Evolutionary conservation across 2,113 vertebrate genomes (phyloP), one percentile per base, ranked within the genome.

Genomic region (Pelmatolapia mariae): DNA sequence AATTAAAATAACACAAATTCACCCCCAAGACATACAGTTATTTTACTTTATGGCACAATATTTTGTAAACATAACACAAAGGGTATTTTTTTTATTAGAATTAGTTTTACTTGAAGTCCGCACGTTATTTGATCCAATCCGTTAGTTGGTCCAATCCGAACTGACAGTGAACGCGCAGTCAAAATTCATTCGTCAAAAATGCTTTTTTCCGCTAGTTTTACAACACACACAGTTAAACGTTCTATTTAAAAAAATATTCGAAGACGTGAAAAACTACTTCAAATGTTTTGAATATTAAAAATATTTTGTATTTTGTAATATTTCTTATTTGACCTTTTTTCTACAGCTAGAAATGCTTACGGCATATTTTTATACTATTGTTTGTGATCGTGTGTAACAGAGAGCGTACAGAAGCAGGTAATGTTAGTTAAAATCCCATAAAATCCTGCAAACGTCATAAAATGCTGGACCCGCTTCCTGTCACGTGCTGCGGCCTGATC

Each of bases 401-500:
- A 52, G 10, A 31, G 73, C 18, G 45, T 50, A 33, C 26, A 78
- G 24, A 33, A 12, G 73, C 7, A 52, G 26, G 45, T 78, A 78
- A 31, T 52, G 24, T 26, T 71, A 71, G 13, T 43, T 43, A 71
- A 71, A 43, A 24, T 16, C 22, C 22, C 66, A 71, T 43, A 71
- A 71, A 71, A 45, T 26, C 1, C 5, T 45, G 8, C 22, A 57
- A n/a, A 19, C 5, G 26, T 36, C 11, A 43, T 52, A 78, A 78
- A 50, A 31, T n/a, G 45, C 18, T 78, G 57, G 29, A 1, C 33
- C 52, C 3, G 71, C 85, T 93, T 95, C 92, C 90, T 26, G 89
- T 95, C 94, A 93, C 91, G 26, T 95, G 95, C 10, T 68, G 56
- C 79, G 57, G 47, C 24, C 7, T 2, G 76, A 71, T 96, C 96